Conservation (phyloP, 2,888 invertebrate genomes). For the Andrena marginata region DNA sequence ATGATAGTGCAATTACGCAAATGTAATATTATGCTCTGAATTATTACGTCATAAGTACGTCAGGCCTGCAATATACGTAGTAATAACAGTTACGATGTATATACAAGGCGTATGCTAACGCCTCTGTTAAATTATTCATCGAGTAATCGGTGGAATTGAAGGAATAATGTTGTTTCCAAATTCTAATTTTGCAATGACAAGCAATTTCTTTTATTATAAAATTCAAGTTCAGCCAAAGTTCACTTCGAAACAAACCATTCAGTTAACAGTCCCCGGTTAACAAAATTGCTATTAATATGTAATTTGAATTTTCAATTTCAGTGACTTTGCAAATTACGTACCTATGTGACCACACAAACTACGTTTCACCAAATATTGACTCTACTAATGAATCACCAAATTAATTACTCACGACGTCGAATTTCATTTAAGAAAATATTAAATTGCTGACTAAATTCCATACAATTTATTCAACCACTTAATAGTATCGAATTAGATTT, state of each 20-base stretch:
- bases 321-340: too few species aligned
- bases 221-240: neutral
- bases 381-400: neutral
- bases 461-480: neutral
- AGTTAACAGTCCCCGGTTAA: neutral
- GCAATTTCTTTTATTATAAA: neutral
- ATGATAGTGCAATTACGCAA: constrained; percentile 62
- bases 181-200: constrained; percentile 27
- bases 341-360: too few species aligned
- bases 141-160: constrained; percentile 32
- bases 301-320: neutral
- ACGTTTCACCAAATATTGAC: too few species aligned
- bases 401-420: neutral
- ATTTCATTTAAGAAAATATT: neutral
- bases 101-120: constrained; percentile 38
- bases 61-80: constrained; percentile 55
- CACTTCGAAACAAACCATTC: neutral
- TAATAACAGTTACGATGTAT: constrained; percentile 54
- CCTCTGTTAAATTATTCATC: constrained; percentile 56
- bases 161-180: constrained; percentile 24
- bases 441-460: neutral
- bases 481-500: neutral
- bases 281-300: neutral
- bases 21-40: constrained; percentile 63
- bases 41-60: constrained; percentile 63